phyloP scores from a whole-genome alignment of 2,797 vertebrate genomes.

The Bucorvus abyssinicus region DNA sequence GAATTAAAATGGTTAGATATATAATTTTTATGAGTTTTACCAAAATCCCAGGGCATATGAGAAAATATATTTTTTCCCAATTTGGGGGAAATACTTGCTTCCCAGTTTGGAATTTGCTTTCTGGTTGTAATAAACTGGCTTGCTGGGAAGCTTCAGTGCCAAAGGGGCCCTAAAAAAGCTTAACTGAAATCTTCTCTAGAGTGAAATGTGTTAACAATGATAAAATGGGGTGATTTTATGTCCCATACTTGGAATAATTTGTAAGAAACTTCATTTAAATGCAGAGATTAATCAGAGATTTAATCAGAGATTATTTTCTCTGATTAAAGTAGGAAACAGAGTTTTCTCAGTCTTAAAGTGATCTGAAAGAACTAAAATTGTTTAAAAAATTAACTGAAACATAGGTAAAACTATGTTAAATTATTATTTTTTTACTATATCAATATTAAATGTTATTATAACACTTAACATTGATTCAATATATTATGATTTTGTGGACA shows the following conservation, averaged over 20 bases:
- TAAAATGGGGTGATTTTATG: neutral
- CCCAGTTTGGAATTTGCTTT: neutral
- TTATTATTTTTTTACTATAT: neutral
- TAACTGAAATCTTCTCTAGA: neutral
- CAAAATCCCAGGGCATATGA: neutral
- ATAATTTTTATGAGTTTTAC: neutral
- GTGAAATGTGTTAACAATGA: neutral
- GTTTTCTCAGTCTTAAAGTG: neutral
- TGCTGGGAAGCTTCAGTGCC: neutral
- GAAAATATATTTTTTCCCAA: neutral
- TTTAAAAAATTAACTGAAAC: neutral
- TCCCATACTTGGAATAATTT: neutral
- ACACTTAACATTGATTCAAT: neutral
- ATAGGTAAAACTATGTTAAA: neutral
- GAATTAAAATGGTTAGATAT: neutral
- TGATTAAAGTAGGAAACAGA: neutral
- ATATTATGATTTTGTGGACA: neutral
- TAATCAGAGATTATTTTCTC: constrained; percentile 33
- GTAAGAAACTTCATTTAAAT: constrained; percentile 26
- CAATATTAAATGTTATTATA: neutral
- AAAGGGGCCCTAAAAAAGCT: neutral
- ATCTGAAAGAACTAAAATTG: neutral
- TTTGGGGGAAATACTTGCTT: neutral
- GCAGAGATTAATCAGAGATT: constrained; percentile 17
- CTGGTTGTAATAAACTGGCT: neutral